phyloP scores from a whole-genome alignment of 53 echinoderm and acorn worm genomes.

The Crossaster papposus region DNA sequence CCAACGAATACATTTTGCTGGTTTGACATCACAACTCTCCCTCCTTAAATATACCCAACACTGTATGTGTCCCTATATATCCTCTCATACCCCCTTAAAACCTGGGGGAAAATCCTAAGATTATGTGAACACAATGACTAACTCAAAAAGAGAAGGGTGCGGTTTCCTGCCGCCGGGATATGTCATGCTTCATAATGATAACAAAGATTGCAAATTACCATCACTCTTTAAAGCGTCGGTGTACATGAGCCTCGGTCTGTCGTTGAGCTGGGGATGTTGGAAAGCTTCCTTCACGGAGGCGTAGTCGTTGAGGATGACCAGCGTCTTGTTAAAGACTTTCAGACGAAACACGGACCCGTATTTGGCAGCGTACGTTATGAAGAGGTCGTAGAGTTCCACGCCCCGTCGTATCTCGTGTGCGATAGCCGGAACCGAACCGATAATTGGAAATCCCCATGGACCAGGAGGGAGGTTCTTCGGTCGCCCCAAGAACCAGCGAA shows the following conservation, averaged over 20 bases:
- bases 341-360: constrained; percentile 52
- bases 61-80: too few species aligned
- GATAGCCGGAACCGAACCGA: constrained; percentile 34
- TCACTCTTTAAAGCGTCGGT: background rate
- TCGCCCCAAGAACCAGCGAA: constrained; percentile 32
- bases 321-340: constrained; percentile 17
- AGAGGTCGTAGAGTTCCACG: constrained; percentile 10
- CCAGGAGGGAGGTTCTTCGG: constrained; percentile 48
- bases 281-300: constrained; percentile 56
- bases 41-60: too few species aligned
- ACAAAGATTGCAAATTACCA: background rate
- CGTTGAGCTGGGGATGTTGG: constrained; percentile 26
- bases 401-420: constrained; percentile 21
- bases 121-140: too few species aligned
- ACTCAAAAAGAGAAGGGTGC: too few species aligned
- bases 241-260: background rate
- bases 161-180: too few species aligned
- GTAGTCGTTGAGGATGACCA: constrained; percentile 54
- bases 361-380: constrained; percentile 15
- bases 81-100: too few species aligned
- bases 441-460: constrained; percentile 33
- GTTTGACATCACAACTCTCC: too few species aligned
- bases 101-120: too few species aligned
- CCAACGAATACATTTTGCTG: too few species aligned
- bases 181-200: too few species aligned